Evolutionary conservation across 2,797 vertebrate species (phyloP).

Genomic region (Poecilia picta): DNA sequence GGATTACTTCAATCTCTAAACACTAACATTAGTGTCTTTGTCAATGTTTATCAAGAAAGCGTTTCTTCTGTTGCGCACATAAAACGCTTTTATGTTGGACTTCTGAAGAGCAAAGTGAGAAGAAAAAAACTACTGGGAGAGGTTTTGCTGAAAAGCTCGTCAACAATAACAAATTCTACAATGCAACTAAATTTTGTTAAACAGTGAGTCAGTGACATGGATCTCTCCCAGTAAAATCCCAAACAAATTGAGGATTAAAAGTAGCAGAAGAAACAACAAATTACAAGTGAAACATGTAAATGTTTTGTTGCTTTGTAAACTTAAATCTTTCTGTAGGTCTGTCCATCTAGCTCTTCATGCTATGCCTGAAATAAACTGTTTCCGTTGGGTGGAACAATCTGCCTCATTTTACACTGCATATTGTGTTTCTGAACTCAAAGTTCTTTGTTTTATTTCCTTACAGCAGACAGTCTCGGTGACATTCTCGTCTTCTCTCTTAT

Average conservation of each 20-base stretch:
- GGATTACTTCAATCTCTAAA: not conserved
- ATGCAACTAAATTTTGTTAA: conserved; percentile 29
- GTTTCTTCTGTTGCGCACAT: not conserved
- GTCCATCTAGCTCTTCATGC: not conserved
- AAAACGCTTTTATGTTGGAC: not conserved
- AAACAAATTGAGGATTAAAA: conserved; percentile 66
- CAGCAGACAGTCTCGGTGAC: conserved; percentile 14
- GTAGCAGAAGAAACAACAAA: conserved; percentile 62
- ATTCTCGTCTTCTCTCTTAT: conserved; percentile 11
- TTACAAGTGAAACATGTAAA: conserved; percentile 70
- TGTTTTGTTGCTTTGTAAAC: conserved; percentile 66
- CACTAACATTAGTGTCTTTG: not conserved
- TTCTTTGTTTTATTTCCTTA: conserved; percentile 14
- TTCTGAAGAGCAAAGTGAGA: conserved; percentile 25
- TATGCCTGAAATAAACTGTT: not conserved
- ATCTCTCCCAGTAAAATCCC: conserved; percentile 70
- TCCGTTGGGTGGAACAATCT: conserved; percentile 13
- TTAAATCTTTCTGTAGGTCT: conserved; percentile 30
- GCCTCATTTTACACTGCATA: conserved; percentile 27
- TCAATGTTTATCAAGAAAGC: not conserved
- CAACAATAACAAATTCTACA: conserved; percentile 47
- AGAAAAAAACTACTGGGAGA: conserved; percentile 18
- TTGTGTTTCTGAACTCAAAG: conserved; percentile 32
- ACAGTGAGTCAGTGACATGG: conserved; percentile 39
- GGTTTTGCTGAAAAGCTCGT: conserved; percentile 22